Percentiles rank a stretch among this genome's conserved stretches.
These are phyloP conservation scores for Agapostemon virescens DNA, from an alignment of 2,888 invertebrate species.

Conservation along the genomic window DNA sequence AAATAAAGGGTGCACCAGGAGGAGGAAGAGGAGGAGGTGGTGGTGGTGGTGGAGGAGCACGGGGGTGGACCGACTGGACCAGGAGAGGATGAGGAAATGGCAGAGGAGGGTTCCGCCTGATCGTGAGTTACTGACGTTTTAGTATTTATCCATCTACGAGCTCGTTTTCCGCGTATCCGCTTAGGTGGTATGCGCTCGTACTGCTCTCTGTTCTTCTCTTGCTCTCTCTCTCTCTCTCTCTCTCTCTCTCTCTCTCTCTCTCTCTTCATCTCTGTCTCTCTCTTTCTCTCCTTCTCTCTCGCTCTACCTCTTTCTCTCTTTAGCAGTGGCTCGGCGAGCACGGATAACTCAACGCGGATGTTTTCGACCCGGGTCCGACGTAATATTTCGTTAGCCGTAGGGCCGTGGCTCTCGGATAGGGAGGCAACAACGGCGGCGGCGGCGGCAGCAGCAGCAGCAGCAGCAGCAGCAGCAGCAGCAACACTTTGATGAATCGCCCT, in stretches of 20 bases:
- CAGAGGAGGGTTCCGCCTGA: slow-evolving; percentile 67
- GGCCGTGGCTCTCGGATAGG: slow-evolving; percentile 31
- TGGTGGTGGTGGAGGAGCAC: slow-evolving; percentile 40
- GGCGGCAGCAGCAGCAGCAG: not conserved
- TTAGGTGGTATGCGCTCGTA: slow-evolving; percentile 59
- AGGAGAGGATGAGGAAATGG: slow-evolving; percentile 55
- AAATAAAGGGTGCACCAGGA: slow-evolving; percentile 3
- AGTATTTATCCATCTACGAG: slow-evolving; percentile 77
- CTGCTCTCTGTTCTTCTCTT: too few relatives aligned
- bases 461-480: slow-evolving; percentile 23
- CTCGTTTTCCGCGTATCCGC: slow-evolving; percentile 72
- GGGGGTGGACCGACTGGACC: slow-evolving; percentile 28
- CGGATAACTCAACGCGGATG: slow-evolving; percentile 47
- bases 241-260: not conserved
- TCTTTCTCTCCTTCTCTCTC: not conserved
- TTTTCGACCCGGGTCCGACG: slow-evolving; percentile 56
- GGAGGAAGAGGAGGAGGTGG: not conserved
- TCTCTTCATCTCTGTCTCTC: not conserved
- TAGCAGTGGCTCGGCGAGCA: slow-evolving; percentile 20
- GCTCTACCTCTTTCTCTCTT: too few relatives aligned
- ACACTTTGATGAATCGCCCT: slow-evolving; percentile 74
- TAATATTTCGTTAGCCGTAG: slow-evolving; percentile 67
- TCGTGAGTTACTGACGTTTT: slow-evolving; percentile 79
- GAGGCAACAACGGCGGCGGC: slow-evolving; percentile 25
- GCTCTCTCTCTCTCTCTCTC: not conserved